A percentile compares a stretch with the other conserved stretches of the same genome.
phyloP scores from a whole-genome alignment of 1,140 invertebrate species.

The Brachionus calyciflorus region DNA sequence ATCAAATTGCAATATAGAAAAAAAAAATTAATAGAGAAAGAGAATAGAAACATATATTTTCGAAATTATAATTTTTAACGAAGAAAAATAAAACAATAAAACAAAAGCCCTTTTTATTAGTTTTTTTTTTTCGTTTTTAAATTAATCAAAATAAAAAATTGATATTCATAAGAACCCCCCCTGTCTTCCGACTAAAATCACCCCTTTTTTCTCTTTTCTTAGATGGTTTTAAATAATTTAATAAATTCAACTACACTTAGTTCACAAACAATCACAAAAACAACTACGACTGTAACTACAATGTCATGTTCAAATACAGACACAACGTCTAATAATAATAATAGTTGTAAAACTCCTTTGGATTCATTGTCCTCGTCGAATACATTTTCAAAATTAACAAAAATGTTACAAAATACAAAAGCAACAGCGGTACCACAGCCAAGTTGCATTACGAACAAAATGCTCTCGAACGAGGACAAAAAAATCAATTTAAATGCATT shows the following conservation, averaged over 20 bases:
- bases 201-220: neutral
- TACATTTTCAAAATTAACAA: neutral
- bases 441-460: conserved; percentile 30
- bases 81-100: too few species aligned
- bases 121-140: too few species aligned
- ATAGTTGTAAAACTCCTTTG: neutral
- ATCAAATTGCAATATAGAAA: conserved; percentile 33
- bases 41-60: neutral
- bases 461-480: conserved; percentile 26
- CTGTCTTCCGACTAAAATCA: too few species aligned
- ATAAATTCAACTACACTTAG: conserved; percentile 40
- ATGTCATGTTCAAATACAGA: neutral
- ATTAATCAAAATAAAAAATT: too few species aligned
- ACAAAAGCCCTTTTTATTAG: too few species aligned
- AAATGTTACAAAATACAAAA: conserved; percentile 22
- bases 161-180: too few species aligned
- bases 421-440: conserved; percentile 7
- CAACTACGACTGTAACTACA: conserved; percentile 33
- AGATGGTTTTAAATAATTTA: conserved; percentile 41
- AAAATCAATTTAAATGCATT: conserved; percentile 38
- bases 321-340: neutral
- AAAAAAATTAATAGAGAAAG: neutral
- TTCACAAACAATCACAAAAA: conserved; percentile 30
- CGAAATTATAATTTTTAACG: conserved; percentile 11
- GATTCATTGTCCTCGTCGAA: neutral